phyloP scores from a whole-genome alignment of 2,113 vertebrate genomes.

The Cettia cetti region DNA sequence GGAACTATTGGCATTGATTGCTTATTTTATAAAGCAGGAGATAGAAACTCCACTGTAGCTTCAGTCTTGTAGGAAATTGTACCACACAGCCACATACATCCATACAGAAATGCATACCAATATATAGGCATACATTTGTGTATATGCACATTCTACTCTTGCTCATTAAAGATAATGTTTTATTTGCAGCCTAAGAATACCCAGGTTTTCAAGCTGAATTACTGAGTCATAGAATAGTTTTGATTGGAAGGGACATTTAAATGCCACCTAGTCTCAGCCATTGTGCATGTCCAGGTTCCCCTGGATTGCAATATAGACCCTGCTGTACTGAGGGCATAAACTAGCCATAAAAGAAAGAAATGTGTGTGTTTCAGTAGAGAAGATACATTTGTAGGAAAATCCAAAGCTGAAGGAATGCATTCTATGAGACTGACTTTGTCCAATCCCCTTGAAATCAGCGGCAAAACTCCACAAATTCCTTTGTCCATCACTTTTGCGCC shows the following conservation, averaged over 20 bases:
- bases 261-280: background rate
- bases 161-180: background rate
- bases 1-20: background rate
- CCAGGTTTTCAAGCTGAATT: background rate
- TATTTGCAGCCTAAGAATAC: background rate
- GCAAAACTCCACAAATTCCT: background rate
- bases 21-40: background rate
- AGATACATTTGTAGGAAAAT: background rate
- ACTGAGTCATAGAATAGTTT: background rate
- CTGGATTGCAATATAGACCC: background rate
- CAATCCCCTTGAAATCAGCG: background rate
- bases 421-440: background rate
- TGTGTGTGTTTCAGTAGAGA: rapidly evolving
- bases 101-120: background rate
- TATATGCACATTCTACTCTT: background rate
- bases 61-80: background rate
- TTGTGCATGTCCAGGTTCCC: background rate
- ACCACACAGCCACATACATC: background rate
- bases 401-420: background rate
- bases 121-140: background rate
- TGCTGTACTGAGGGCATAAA: background rate
- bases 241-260: background rate
- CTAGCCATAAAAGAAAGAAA: background rate
- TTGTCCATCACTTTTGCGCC: background rate
- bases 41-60: background rate